Evolutionary conservation across 2,113 vertebrate genomes (phyloP).

Genomic region (Tetraodon nigroviridis): DNA sequence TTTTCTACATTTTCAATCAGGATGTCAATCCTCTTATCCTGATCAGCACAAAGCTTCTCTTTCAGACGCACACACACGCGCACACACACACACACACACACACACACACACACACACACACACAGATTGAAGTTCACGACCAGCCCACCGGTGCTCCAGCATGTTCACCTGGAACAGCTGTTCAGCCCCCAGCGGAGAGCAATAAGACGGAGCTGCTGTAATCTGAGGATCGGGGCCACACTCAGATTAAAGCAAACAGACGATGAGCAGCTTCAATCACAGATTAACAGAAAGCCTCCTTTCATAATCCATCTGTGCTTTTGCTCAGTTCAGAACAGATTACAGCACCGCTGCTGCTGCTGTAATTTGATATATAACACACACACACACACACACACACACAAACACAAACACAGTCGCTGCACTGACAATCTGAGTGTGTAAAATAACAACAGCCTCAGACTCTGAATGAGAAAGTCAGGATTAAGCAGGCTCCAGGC

Average conservation of each 20-base stretch:
- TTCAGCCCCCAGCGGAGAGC: conserved; percentile 45
- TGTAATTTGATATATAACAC: neutral
- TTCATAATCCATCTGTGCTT: conserved; percentile 82
- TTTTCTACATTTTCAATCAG: conserved; percentile 5
- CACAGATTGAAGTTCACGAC: conserved; percentile 12
- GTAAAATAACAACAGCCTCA: no score
- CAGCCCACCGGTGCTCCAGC: conserved; percentile 37
- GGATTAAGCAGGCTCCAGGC: no score
- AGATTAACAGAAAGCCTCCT: conserved; percentile 93
- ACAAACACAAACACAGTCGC: neutral
- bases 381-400: neutral
- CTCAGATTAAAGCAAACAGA: conserved; percentile 89
- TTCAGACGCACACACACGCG: neutral
- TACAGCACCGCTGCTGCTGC: conserved; percentile 68
- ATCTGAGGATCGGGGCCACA: conserved; percentile 96
- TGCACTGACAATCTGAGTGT: no score
- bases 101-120: conserved; percentile 5
- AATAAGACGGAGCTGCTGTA: conserved; percentile 81
- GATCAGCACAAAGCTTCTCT: conserved; percentile 25
- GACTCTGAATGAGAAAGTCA: no score
- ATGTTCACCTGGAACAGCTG: conserved; percentile 83
- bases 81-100: conserved; percentile 1
- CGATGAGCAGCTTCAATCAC: conserved; percentile 72
- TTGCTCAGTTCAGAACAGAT: conserved; percentile 75
- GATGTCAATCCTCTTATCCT: conserved; percentile 32